A percentile compares a stretch with the other conserved stretches of the same genome.
Evolutionary conservation across 2,888 invertebrate genomes (phyloP).

Genomic region (Leptopilina syphax): DNA sequence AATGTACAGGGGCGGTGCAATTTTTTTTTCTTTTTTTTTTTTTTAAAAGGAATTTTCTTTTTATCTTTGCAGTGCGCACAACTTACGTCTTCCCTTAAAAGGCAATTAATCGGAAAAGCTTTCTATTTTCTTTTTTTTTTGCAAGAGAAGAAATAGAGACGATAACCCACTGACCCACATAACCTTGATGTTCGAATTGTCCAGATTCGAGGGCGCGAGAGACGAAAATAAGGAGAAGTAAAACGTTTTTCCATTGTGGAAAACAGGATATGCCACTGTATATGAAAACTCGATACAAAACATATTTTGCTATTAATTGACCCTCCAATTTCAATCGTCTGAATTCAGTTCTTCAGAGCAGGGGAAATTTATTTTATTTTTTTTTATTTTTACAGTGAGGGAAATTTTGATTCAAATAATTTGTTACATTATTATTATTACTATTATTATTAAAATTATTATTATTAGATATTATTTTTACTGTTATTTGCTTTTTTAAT

Average conservation of each 20-base stretch:
- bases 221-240: slow-evolving; percentile 49
- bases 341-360: too few relatives aligned
- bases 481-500: too few relatives aligned
- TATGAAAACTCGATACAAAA: slow-evolving; percentile 29
- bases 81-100: slow-evolving; percentile 47
- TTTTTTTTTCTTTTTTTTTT: background rate
- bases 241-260: slow-evolving; percentile 56
- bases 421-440: too few relatives aligned
- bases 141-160: slow-evolving; percentile 57
- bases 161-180: slow-evolving; percentile 71
- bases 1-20: background rate
- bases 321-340: background rate
- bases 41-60: background rate
- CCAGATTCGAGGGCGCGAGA: slow-evolving; percentile 9
- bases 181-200: slow-evolving; percentile 45
- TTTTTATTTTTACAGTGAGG: too few relatives aligned
- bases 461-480: too few relatives aligned
- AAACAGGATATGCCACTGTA: slow-evolving; percentile 52
- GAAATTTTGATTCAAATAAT: too few relatives aligned
- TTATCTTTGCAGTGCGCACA: slow-evolving; percentile 34
- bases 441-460: too few relatives aligned
- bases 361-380: too few relatives aligned
- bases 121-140: slow-evolving; percentile 48
- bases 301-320: background rate
- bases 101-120: slow-evolving; percentile 66